Conservation (phyloP, 1,140 invertebrate genomes). For the Drosophila funebris region DNA sequence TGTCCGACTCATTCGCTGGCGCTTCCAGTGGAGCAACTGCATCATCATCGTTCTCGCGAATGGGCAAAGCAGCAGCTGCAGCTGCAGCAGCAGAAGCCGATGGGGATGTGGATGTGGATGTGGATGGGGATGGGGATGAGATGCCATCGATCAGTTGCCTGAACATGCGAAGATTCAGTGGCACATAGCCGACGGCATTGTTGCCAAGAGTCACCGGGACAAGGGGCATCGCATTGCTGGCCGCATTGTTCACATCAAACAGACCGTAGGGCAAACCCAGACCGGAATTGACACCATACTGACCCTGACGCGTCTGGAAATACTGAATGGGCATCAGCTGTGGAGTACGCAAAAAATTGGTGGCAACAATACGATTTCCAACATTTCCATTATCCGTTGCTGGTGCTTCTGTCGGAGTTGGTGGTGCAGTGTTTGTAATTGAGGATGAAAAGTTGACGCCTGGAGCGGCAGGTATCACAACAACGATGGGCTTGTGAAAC, state of each 20-base stretch:
- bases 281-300: no score
- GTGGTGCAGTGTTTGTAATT: neutral
- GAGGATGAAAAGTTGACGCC: no score
- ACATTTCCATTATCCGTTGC: no score
- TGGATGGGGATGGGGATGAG: no score
- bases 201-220: conserved; percentile 56
- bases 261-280: conserved; percentile 19
- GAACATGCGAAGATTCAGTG: conserved; percentile 59
- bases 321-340: conserved; percentile 8
- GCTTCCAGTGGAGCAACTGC: no score
- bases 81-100: neutral
- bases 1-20: conserved; percentile 2
- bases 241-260: conserved; percentile 7
- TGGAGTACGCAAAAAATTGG: no score
- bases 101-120: no score
- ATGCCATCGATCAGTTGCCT: conserved; percentile 33
- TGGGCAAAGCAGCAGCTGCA: neutral
- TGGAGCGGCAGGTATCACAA: no score
- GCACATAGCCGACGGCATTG: conserved; percentile 62
- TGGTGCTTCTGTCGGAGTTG: no score
- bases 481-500: no score
- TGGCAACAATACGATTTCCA: no score
- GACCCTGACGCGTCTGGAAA: conserved; percentile 42
- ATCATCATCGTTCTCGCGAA: conserved; percentile 42
- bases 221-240: conserved; percentile 33